A percentile compares a stretch with the other conserved stretches of the same genome.
phyloP scores from a whole-genome alignment of 2,797 vertebrate species.

The Peromyscus melanophrys region DNA sequence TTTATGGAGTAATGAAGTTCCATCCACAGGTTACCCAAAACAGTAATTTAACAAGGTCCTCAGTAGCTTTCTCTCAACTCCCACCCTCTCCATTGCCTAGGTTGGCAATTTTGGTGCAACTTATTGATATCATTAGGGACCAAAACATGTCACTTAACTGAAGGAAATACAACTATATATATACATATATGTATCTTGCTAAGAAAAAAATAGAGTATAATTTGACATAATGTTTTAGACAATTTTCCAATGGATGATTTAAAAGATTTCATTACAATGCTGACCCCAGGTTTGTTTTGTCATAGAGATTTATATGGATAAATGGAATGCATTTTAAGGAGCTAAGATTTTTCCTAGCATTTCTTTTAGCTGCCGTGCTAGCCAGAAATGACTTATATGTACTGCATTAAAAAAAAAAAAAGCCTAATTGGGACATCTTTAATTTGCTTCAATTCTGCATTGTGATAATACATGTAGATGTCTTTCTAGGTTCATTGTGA shows the following conservation, averaged over 20 bases:
- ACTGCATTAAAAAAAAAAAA: conserved; percentile 54
- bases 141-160: conserved; percentile 67
- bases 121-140: conserved; percentile 70
- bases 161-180: conserved; percentile 62
- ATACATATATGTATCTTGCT: conserved; percentile 40
- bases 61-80: not conserved
- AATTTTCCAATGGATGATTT: conserved; percentile 12
- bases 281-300: not conserved
- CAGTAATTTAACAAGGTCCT: conserved; percentile 77
- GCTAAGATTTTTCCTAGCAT: conserved; percentile 31
- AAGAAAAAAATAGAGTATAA: conserved; percentile 54
- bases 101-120: conserved; percentile 65
- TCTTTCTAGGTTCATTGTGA: conserved; percentile 28
- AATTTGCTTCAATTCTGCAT: conserved; percentile 77
- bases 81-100: not conserved
- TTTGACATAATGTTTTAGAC: not conserved
- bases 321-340: conserved; percentile 37
- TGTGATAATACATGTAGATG: conserved; percentile 78
- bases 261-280: not conserved
- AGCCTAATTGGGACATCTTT: conserved; percentile 71
- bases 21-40: conserved; percentile 59
- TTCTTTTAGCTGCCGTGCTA: not conserved
- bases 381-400: not conserved
- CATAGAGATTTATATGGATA: conserved; percentile 17
- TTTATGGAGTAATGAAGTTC: conserved; percentile 84